These are phyloP conservation scores for Phocides pigmalion DNA, from an alignment of 1,140 invertebrate species.

Conservation along the genomic window DNA sequence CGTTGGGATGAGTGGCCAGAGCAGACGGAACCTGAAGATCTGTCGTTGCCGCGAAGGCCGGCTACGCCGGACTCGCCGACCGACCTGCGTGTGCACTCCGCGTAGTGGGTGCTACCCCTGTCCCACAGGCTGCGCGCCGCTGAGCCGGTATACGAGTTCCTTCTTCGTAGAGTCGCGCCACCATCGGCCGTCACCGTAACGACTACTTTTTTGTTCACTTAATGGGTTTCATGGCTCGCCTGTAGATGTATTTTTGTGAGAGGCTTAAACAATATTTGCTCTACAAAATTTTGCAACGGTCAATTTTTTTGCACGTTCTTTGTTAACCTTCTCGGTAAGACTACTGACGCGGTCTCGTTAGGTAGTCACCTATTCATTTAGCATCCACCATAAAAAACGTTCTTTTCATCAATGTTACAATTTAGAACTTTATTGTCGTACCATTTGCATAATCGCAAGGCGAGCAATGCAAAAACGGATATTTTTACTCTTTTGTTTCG, in stretches of 20 bases:
- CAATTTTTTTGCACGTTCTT: slow-evolving; percentile 45
- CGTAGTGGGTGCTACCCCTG: slow-evolving; percentile 64
- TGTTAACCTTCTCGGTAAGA: slow-evolving; percentile 56
- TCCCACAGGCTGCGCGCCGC: slow-evolving; percentile 65
- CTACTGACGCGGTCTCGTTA: slow-evolving; percentile 62
- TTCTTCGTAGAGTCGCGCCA: slow-evolving; percentile 74
- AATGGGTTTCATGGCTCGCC: slow-evolving; percentile 36
- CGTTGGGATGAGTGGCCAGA: slow-evolving; percentile 85
- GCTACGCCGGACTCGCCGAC: slow-evolving; percentile 75
- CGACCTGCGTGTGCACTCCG: slow-evolving; percentile 75
- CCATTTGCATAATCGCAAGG: slow-evolving; percentile 80
- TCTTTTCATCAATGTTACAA: slow-evolving; percentile 70
- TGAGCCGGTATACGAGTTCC: slow-evolving; percentile 84
- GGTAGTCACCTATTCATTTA: slow-evolving; percentile 69
- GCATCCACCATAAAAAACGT: slow-evolving; percentile 64
- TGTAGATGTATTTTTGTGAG: slow-evolving; percentile 33
- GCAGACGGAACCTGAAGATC: slow-evolving; percentile 95
- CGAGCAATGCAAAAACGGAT: slow-evolving; percentile 70
- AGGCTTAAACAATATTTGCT: slow-evolving; percentile 39
- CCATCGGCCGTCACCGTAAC: slow-evolving; percentile 27
- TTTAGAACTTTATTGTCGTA: slow-evolving; percentile 75
- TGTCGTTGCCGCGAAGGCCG: slow-evolving; percentile 81
- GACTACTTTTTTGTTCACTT: slow-evolving; percentile 16
- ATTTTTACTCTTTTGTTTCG: slow-evolving; percentile 74
- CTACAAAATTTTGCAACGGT: slow-evolving; percentile 52